Base-by-base conservation (phyloP, 1,140 invertebrate species). In the Zaprionus vittiger region DNA sequence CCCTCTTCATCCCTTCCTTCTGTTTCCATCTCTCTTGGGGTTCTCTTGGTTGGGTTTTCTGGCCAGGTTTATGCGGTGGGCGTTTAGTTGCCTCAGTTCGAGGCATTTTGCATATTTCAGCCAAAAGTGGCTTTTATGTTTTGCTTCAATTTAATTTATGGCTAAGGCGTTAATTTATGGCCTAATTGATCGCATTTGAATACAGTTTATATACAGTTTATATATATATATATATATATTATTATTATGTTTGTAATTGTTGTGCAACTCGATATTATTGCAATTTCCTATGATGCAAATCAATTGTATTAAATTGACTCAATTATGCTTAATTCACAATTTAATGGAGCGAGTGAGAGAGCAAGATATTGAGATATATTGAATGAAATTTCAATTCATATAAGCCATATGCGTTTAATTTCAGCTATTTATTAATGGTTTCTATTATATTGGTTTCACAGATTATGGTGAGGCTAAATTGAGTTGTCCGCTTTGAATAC, bases 141-240 rank as follows among this genome's bases (percentile, higher is more conserved):
- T 89, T 73, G 70, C 81, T 67, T 84, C 78, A 83, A 79, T 89
- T 87, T 89, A 90, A 89, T 89, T 85, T 80, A 82, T 67, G 85
- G 81, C 56, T 81, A 37, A 81, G 85, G 85, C 85, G 85, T 89
- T 89, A 89, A 89, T 89, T 89, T 90, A 90, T 82, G 81, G 79
- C 73, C 85, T 89, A 89, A 89, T 89, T 89, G 85, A 79, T 90
- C 79, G 63, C 64, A 82, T 90, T 85, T 90, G 85, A 81, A 79
- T 84, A 17, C 41, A 47, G 41, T 47, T 47, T 47, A 17, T 17
- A 17, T 47, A 47, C 17, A 47, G 41, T 47, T 47, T 47, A 47
- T 47, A 17, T 47, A 11, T 9, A n/a, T 4, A 47, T 9, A 6
- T 41, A 41, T 17, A 47, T 17, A 47, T n/a, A 47, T 31, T 11